phyloP scores from a whole-genome alignment of 92 coral and sea anemone species.

The Micromussa lordhowensis region DNA sequence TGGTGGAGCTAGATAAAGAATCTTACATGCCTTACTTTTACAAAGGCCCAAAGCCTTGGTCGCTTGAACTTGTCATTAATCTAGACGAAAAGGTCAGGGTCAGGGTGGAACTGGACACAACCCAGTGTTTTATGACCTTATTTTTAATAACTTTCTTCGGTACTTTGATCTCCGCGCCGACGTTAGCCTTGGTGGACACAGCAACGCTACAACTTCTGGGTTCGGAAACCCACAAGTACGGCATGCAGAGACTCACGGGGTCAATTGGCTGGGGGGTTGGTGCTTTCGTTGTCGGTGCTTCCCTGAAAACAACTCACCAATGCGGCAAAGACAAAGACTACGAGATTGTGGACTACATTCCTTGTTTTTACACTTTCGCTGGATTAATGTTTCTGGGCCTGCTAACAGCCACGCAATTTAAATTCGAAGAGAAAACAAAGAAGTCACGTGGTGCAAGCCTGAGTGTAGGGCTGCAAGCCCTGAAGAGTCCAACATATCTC shows the following conservation, averaged over 20 bases:
- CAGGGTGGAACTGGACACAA: constrained; percentile 80
- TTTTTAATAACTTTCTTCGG: constrained; percentile 95
- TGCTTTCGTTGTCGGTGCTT: constrained; percentile 98
- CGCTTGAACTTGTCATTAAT: constrained; percentile 78
- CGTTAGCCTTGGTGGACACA: constrained; percentile 95
- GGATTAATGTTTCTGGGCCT: constrained; percentile 89
- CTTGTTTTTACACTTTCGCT: constrained; percentile 97
- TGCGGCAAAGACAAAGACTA: constrained; percentile 88
- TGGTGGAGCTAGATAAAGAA: constrained; percentile 81
- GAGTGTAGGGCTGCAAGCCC: constrained; percentile 95
- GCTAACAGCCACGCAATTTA: constrained; percentile 85
- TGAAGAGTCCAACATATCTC: constrained; percentile 86
- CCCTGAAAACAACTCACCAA: constrained; percentile 89
- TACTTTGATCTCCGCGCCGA: constrained; percentile 93
- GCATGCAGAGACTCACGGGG: constrained; percentile 99
- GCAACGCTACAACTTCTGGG: constrained; percentile 95
- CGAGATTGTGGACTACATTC: constrained; percentile 95
- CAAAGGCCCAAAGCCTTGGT: constrained; percentile 96
- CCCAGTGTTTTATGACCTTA: constrained; percentile 82
- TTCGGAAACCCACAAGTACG: constrained; percentile 94
- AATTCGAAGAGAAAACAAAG: constrained; percentile 83
- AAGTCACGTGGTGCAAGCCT: constrained; percentile 81
- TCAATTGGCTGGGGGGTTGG: constrained; percentile 99
- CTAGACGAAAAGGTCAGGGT: constrained; percentile 68
- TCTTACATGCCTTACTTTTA: constrained; percentile 77